Evolutionary conservation across 2,888 invertebrate genomes (phyloP).

Genomic region (Ichneumoninae sp.): DNA sequence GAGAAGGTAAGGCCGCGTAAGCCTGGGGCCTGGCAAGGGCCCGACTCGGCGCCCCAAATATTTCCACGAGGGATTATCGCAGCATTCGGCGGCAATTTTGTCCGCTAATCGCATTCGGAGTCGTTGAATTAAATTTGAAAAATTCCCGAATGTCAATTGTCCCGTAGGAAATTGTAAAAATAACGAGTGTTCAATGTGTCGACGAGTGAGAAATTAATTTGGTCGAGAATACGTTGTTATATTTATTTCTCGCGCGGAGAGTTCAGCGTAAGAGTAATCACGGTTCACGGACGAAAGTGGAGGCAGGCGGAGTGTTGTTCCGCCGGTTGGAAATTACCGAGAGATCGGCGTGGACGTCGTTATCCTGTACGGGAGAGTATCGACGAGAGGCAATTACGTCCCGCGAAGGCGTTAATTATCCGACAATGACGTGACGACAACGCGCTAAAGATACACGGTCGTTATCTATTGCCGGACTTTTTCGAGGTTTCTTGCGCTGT

Average conservation of each 20-base stretch:
- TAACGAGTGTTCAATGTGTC: neutral
- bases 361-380: slow-evolving; percentile 55
- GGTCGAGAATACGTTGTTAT: neutral
- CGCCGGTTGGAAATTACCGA: slow-evolving; percentile 56
- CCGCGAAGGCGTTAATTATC: slow-evolving; percentile 60
- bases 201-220: neutral
- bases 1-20: no score
- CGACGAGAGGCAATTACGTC: slow-evolving; percentile 61
- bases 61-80: neutral
- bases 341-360: slow-evolving; percentile 55
- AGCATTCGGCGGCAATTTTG: neutral
- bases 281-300: slow-evolving; percentile 28
- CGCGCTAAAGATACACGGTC: slow-evolving; percentile 23
- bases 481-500: slow-evolving; percentile 46
- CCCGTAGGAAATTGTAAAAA: neutral
- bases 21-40: neutral
- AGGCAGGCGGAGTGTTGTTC: slow-evolving; percentile 21
- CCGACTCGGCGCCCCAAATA: neutral
- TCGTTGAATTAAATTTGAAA: neutral
- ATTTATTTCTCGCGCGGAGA: slow-evolving; percentile 14
- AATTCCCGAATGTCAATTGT: neutral
- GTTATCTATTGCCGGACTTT: slow-evolving; percentile 19
- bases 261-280: slow-evolving; percentile 32
- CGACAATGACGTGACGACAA: slow-evolving; percentile 64
- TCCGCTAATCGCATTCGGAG: neutral